Percentiles rank a stretch among this genome's conserved stretches.
These are phyloP conservation scores for Azemiops feae DNA, from an alignment of 2,113 vertebrate species.

Conservation along the genomic window DNA sequence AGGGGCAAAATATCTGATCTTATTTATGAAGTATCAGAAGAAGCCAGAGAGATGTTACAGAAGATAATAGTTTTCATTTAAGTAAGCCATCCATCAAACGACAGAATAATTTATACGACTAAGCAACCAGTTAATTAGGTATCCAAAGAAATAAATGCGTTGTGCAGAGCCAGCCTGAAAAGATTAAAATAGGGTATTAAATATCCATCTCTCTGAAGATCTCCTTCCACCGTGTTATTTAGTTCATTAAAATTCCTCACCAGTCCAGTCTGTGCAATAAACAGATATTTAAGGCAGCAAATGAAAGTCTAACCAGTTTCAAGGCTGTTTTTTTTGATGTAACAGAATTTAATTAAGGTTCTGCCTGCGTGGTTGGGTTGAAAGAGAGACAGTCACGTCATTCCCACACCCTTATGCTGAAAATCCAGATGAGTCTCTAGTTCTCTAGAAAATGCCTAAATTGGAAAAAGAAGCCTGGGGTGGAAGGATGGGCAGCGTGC, in stretches of 20 bases:
- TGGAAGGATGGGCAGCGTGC: background rate
- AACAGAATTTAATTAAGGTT: conserved; percentile 12
- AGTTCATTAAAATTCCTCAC: conserved; percentile 14
- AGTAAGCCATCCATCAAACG: conserved; percentile 18
- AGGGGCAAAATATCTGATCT: conserved; percentile 2
- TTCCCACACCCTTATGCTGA: background rate
- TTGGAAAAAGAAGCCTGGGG: background rate
- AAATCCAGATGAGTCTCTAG: background rate
- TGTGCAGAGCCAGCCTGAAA: conserved; percentile 7
- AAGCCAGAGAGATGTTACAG: background rate
- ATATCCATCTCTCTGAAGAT: background rate
- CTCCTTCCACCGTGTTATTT: conserved; percentile 16
- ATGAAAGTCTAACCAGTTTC: background rate
- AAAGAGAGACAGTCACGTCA: background rate
- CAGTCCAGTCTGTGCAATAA: background rate
- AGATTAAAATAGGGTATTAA: background rate
- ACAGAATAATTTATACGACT: background rate
- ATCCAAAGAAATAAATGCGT: background rate
- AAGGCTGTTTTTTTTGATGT: background rate
- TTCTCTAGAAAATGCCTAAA: background rate
- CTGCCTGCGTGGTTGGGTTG: background rate
- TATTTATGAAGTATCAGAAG: conserved; percentile 21
- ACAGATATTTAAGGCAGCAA: conserved; percentile 24
- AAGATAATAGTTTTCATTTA: conserved; percentile 19
- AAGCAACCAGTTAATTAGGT: conserved; percentile 16